Evolutionary conservation across 1,140 invertebrate genomes (phyloP), one percentile per base, ranked within the genome.

Genomic region (Idris sp.): DNA sequence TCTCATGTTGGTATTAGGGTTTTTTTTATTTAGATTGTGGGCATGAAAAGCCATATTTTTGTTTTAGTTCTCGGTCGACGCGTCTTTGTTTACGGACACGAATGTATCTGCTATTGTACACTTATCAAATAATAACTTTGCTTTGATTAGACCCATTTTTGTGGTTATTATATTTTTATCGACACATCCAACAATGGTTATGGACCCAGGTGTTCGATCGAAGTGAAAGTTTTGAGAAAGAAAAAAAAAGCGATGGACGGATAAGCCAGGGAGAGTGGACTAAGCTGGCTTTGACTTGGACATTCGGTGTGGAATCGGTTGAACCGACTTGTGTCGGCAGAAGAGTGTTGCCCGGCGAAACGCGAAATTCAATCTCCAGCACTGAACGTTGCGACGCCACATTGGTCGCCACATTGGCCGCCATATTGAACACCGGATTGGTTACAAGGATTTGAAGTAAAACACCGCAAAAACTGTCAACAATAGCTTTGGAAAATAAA

Each of bases 161-260:
- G n/a, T n/a, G n/a, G n/a, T n/a, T n/a, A n/a, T n/a, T n/a, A n/a
- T n/a, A n/a, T n/a, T n/a, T n/a, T n/a, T n/a, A n/a, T n/a, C n/a
- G n/a, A n/a, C n/a, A n/a, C n/a, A n/a, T n/a, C 31, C 11, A 43
- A 43, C 40, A 43, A 43, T 22, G 40, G 40, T 43, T 43, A 43
- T 43, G 19, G 40, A 11, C 31, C 31, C 31, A 35, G 31, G 31
- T 13, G 19, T 43, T 26, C 4, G 40, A 25, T 26, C n/a, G 6
- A 10, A 43, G 40, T 19, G 40, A n/a, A 43, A 14, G n/a, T 15
- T n/a, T 35, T 18, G 36, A 40, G 16, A 16, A 15, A 36, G 14
- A 9, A 18, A 18, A 3, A 18, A 40, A 40, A 43, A 10, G 19
- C 5, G 40, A 40, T 6, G 10, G 10, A 7, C 9, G 19, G 15